A percentile compares a stretch with the other conserved stretches of the same genome.
phyloP scores from a whole-genome alignment of 1,140 invertebrate genomes.

The Eumeta japonica region DNA sequence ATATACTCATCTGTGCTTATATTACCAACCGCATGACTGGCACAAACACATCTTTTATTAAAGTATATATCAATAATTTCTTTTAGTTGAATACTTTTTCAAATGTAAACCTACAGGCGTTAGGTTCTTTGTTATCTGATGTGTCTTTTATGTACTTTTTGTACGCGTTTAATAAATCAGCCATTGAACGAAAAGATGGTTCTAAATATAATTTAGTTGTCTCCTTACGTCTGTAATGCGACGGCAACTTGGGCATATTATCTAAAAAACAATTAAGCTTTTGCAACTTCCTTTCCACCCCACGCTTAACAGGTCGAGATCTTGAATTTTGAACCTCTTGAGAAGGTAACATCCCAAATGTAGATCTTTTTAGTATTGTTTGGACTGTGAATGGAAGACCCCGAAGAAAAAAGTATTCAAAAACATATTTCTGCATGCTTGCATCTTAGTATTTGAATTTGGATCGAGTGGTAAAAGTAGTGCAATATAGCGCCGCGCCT shows the following conservation, averaged over 20 bases:
- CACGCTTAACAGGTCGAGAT: not conserved
- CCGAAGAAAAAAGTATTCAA: constrained; percentile 7
- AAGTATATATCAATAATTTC: constrained; percentile 9
- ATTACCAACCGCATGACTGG: constrained; percentile 3
- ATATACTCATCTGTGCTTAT: constrained; percentile 3
- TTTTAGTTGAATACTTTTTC: constrained; percentile 11
- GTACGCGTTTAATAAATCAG: constrained; percentile 8
- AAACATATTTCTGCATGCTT: constrained; percentile 9
- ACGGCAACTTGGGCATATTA: constrained; percentile 9
- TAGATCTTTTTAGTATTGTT: constrained; percentile 2
- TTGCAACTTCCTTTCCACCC: not conserved
- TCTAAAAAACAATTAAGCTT: constrained; percentile 1
- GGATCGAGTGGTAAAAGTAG: constrained; percentile 4
- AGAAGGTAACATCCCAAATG: not conserved
- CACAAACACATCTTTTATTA: constrained; percentile 18
- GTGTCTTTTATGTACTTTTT: constrained; percentile 10
- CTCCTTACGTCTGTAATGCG: constrained; percentile 8
- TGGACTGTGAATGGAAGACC: constrained; percentile 7
- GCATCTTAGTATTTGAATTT: constrained; percentile 2
- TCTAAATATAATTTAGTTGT: constrained; percentile 8
- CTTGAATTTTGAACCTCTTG: constrained; percentile 4
- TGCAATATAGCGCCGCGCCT: not conserved
- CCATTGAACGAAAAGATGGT: constrained; percentile 3
- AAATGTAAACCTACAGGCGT: constrained; percentile 9
- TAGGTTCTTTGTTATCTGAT: constrained; percentile 1